Evolutionary conservation across 2,113 vertebrate species (phyloP).

Genomic region (Engraulis encrasicolus): DNA sequence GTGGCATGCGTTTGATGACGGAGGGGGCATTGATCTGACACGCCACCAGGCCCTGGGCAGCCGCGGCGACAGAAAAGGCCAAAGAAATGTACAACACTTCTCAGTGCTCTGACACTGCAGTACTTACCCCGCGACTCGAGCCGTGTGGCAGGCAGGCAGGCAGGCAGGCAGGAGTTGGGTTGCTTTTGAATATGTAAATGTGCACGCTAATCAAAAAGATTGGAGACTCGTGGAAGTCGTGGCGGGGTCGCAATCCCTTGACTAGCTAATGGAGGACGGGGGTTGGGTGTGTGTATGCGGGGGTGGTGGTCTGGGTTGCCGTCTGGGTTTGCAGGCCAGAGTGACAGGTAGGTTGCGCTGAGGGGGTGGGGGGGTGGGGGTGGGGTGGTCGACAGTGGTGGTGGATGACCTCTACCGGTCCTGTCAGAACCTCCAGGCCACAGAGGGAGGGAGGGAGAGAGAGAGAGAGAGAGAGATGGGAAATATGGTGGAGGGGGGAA

Average conservation of each 20-base stretch:
- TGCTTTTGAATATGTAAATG: conserved; percentile 87
- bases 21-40: background rate
- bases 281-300: conserved; percentile 52
- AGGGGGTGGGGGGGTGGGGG: conserved; percentile 81
- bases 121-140: conserved; percentile 75
- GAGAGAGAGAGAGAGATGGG: conserved; percentile 55
- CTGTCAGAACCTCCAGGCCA: conserved; percentile 72
- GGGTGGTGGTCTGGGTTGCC: too few relatives aligned
- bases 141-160: too few relatives aligned
- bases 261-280: conserved; percentile 85
- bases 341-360: conserved; percentile 92
- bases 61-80: conserved; percentile 89
- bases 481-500: too few relatives aligned
- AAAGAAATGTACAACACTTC: conserved; percentile 90
- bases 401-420: conserved; percentile 91
- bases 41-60: conserved; percentile 40
- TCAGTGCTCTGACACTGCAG: conserved; percentile 80
- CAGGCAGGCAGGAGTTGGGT: too few relatives aligned
- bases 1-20: background rate
- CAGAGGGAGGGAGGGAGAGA: conserved; percentile 94
- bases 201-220: conserved; percentile 90
- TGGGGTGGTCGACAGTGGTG: conserved; percentile 80
- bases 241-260: conserved; percentile 89
- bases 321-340: conserved; percentile 80
- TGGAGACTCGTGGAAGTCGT: conserved; percentile 90